Evolutionary conservation across 2,888 invertebrate species (phyloP), one percentile per base, ranked within the genome.

Genomic region (Metopia argyrocephala): DNA sequence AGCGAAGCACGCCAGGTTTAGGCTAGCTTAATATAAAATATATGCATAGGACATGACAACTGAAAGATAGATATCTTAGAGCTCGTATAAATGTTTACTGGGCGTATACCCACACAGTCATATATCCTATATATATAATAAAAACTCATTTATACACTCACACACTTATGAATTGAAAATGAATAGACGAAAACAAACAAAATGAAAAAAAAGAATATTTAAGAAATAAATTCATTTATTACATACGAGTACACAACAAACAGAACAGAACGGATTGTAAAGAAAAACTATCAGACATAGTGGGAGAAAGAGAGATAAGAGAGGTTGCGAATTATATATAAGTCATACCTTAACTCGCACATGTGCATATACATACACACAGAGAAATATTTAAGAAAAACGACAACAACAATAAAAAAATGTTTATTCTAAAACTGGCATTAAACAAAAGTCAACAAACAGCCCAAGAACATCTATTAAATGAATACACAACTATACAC

Each of bases 241-340:
- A 76, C n/a, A n/a, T n/a, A n/a, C n/a, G n/a, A n/a, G n/a, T n/a
- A n/a, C n/a, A n/a, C 65, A 74, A 59, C 76, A 81, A 81, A 81
- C 76, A 81, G 80, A 81, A 81, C 80, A 76, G 80, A 81, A 81
- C 80, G 76, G 76, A 80, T 65, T 76, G 66, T 31, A 76, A 80
- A 65, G 57, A 68, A 68, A 56, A 45, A 56, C 21, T 18, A 64
- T 3, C 12, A 57, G 27, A 56, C n/a, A 15, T 9, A 38, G 38
- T 12, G 15, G 15, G 3, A 9, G 38, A 38, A 15, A 15, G 38
- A 38, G 38, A 38, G 3, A 12, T n/a, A n/a, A n/a, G 15, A 38
- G 9, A 38, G 38, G 15, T 38, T 12, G 31, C 9, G 59, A 48
- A 68, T 61, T 45, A 68, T 68, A 68, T 64, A 46, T 59, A 61